These are phyloP conservation scores for Vombatus ursinus DNA, from an alignment of 2,113 vertebrate species.

Conservation along the genomic window DNA sequence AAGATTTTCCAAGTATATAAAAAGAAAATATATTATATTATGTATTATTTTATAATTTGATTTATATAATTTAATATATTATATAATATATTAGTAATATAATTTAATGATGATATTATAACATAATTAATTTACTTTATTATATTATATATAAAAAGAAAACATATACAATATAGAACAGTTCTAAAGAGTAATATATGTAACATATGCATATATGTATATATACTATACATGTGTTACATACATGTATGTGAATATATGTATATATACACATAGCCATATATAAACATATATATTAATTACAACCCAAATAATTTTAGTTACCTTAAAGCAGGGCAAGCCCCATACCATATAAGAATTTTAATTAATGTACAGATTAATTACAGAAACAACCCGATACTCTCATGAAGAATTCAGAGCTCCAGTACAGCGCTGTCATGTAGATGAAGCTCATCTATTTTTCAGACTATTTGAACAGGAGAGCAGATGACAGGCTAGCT, in stretches of 20 bases:
- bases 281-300: background rate
- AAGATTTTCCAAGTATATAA: background rate
- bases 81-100: no score
- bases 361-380: background rate
- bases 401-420: background rate
- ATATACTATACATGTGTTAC: no score
- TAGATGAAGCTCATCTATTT: background rate
- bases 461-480: background rate
- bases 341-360: background rate
- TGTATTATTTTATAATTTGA: no score
- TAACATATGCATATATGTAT: background rate
- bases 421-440: background rate
- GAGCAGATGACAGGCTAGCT: background rate
- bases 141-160: background rate
- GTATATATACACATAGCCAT: no score
- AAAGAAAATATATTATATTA: background rate
- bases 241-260: no score
- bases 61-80: no score
- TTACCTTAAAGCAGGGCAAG: background rate
- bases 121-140: no score
- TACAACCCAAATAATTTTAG: background rate
- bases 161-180: background rate
- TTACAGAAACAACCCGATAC: background rate
- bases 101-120: no score
- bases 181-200: background rate